phyloP scores from a whole-genome alignment of 2,113 vertebrate genomes.

The Syngnathus typhle region DNA sequence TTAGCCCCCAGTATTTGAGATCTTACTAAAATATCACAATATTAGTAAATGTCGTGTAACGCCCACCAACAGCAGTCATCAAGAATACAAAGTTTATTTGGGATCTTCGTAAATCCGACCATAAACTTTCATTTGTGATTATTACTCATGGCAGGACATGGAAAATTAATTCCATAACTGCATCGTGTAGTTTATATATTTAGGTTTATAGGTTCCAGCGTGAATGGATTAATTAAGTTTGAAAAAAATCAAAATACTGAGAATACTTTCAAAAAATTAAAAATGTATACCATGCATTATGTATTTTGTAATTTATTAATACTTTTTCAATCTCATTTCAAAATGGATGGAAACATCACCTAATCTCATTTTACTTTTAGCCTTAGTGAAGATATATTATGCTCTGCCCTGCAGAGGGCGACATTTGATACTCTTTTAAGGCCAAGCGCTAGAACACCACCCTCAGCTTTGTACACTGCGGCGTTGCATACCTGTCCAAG shows the following conservation, averaged over 20 bases:
- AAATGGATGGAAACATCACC: background rate
- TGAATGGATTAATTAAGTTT: too few species aligned
- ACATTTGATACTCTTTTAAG: slow-evolving; percentile 13
- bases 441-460: background rate
- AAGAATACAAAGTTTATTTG: background rate
- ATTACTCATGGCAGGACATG: background rate
- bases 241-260: too few species aligned
- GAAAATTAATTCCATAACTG: too few species aligned
- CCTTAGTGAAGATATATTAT: background rate
- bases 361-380: background rate
- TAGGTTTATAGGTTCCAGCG: too few species aligned
- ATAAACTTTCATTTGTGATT: background rate
- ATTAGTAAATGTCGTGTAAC: background rate
- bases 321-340: background rate
- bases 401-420: slow-evolving; percentile 59
- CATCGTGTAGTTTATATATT: too few species aligned
- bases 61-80: too few species aligned
- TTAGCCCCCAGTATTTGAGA: background rate
- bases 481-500: background rate
- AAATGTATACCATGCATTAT: background rate
- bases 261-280: background rate
- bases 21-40: background rate
- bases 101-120: background rate
- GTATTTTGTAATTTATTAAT: background rate
- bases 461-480: background rate